A percentile compares a stretch with the other conserved stretches of the same genome.
phyloP scores from a whole-genome alignment of 2,888 invertebrate genomes.

The Alviniconcha strummeri region DNA sequence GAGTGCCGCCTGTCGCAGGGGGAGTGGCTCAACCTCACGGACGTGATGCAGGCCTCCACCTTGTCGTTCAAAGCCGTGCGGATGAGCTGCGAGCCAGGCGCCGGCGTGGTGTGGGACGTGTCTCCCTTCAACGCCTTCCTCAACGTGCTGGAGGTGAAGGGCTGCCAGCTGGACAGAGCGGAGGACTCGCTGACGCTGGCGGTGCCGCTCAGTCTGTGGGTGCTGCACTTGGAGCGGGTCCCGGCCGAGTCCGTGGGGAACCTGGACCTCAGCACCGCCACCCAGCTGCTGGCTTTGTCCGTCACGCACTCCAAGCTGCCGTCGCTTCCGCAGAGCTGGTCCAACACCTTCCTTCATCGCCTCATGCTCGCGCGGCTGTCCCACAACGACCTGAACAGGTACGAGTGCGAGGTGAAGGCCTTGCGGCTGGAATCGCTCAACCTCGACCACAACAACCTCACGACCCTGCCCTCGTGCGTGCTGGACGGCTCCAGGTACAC shows the following conservation, averaged over 20 bases:
- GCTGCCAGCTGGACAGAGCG: slow-evolving; percentile 2
- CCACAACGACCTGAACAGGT: not conserved
- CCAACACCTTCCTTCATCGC: not conserved
- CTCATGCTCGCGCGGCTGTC: slow-evolving; percentile 7
- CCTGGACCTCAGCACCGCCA: slow-evolving; percentile 9
- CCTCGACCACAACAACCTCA: slow-evolving; percentile 20
- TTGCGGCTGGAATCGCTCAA: slow-evolving; percentile 7
- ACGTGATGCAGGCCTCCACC: slow-evolving; percentile 8
- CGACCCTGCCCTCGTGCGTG: slow-evolving; percentile 9
- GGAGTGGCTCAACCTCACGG: not conserved
- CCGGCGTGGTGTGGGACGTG: slow-evolving; percentile 26
- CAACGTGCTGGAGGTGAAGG: slow-evolving; percentile 12
- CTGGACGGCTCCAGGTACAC: slow-evolving; percentile 16
- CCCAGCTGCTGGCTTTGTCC: not conserved
- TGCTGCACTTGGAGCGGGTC: slow-evolving; percentile 6
- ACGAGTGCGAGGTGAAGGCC: slow-evolving; percentile 6
- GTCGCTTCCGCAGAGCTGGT: not conserved
- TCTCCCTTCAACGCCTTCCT: slow-evolving; percentile 6
- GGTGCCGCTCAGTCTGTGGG: slow-evolving; percentile 26
- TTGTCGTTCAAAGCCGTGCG: slow-evolving; percentile 26
- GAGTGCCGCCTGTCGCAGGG: slow-evolving; percentile 1
- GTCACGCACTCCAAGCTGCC: slow-evolving; percentile 16
- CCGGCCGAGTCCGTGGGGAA: not conserved
- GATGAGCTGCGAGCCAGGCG: slow-evolving; percentile 14
- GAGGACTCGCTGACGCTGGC: not conserved